Evolutionary conservation across 1,140 invertebrate genomes (phyloP).

Genomic region (Drosophila eugracilis): DNA sequence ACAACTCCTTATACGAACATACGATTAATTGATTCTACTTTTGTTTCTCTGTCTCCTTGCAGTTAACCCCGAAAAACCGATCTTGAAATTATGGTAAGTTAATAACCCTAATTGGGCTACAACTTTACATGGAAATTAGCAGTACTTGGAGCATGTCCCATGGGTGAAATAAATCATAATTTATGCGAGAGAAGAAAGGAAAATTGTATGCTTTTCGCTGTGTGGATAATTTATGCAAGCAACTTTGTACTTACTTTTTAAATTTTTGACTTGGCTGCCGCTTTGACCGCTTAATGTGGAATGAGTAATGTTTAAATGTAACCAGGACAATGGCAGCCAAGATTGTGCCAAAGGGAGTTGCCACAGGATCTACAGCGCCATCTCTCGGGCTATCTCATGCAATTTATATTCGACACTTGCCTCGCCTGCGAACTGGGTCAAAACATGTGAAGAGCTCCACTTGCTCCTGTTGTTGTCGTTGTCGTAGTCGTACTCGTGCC

Average conservation of each 20-base stretch:
- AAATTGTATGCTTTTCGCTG: slow-evolving; percentile 33
- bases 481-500: too few species aligned
- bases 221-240: slow-evolving; percentile 44
- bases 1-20: slow-evolving; percentile 34
- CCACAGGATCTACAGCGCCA: slow-evolving; percentile 1
- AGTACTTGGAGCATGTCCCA: slow-evolving; percentile 47
- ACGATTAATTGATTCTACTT: slow-evolving; percentile 29
- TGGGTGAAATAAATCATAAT: slow-evolving; percentile 74
- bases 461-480: slow-evolving; percentile 26
- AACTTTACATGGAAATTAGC: slow-evolving; percentile 71
- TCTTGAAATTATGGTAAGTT: slow-evolving; percentile 74
- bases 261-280: slow-evolving; percentile 29
- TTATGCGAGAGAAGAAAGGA: slow-evolving; percentile 51
- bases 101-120: slow-evolving; percentile 63
- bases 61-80: slow-evolving; percentile 47
- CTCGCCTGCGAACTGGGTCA: slow-evolving; percentile 68
- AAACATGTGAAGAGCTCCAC: slow-evolving; percentile 60
- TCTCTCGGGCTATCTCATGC: slow-evolving; percentile 38
- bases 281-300: slow-evolving; percentile 78
- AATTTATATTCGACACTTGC: slow-evolving; percentile 78
- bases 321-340: slow-evolving; percentile 73
- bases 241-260: slow-evolving; percentile 54
- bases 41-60: slow-evolving; percentile 48
- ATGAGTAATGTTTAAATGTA: slow-evolving; percentile 81
- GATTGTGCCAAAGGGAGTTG: slow-evolving; percentile 46